Base-by-base conservation (phyloP, 2,113 vertebrate genomes). In the Nothoprocta pentlandii region DNA sequence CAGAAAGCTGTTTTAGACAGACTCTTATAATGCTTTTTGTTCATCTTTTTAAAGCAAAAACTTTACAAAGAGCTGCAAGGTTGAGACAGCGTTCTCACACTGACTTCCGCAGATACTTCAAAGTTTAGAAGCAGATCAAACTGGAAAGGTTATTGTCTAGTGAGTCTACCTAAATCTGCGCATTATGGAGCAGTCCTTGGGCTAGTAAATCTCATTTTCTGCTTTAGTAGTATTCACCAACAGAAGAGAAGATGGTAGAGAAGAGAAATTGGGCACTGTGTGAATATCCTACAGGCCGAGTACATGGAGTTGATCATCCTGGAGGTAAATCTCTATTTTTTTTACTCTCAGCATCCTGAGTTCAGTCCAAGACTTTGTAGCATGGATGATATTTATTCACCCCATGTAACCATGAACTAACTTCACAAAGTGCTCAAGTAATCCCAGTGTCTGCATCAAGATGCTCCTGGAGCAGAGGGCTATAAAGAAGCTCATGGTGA, bases 61-160 rank as follows among this genome's bases (percentile, higher is more conserved):
- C 54, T 58, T 58, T 32, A 32, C 21, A 32, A 58, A 64, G 4
- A 87, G 54, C 36, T 16, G 82, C 20, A 68, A 53, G 39, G 28
- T 28, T 90, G 15, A 81, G 95, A 62, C 53, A 39, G 3, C 4
- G 94, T 97, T 92, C 41, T 93, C 78, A 51, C 53, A 85, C 68
- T 87, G 69, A 68, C 28, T 39, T 64, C 22, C 20, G 67, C 42
- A 71, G 70, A 54, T 7, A 54, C 3, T 41, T 67, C 8, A 6
- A 61, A 67, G 9, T n/a, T 67, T 34, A 46, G 44, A 87, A 61
- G 32, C 13, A 66, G 28, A 69, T 51, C 30, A 79, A 81, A 69
- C 5, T 71, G 10, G 20, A 73, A 88, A 69, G 8, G 30, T n/a
- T 71, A 79, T 26, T 62, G 6, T 16, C 16, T 51, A 42, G 12